phyloP scores from a whole-genome alignment of 2,888 invertebrate genomes.

The Microctonus aethiopoides region DNA sequence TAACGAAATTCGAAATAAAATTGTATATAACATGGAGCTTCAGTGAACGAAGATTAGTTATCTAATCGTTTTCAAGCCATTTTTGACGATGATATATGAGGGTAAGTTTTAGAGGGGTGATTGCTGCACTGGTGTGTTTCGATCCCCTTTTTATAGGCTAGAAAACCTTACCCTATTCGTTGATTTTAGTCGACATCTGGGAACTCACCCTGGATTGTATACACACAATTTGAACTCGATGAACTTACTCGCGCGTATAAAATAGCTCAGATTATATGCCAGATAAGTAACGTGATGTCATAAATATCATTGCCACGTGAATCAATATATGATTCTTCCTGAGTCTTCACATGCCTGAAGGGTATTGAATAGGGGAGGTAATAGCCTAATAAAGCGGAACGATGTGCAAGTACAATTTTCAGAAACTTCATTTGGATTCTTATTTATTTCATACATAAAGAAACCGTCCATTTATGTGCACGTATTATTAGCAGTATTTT shows the following conservation, averaged over 20 bases:
- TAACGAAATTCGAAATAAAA: constrained; percentile 32
- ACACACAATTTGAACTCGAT: constrained; percentile 9
- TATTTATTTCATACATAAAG: too few relatives aligned
- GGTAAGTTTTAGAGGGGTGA: constrained; percentile 14
- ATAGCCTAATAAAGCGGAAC: background rate
- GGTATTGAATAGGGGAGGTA: background rate
- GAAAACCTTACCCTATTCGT: constrained; percentile 9
- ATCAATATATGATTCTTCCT: constrained; percentile 17
- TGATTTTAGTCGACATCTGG: constrained; percentile 19
- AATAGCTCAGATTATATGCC: constrained; percentile 23
- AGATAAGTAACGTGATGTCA: constrained; percentile 28
- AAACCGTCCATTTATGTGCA: too few relatives aligned
- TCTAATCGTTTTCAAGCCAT: constrained; percentile 44
- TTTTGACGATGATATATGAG: constrained; percentile 25
- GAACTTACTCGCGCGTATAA: constrained; percentile 17
- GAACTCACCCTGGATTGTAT: background rate
- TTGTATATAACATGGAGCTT: constrained; percentile 18
- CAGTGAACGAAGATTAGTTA: constrained; percentile 42
- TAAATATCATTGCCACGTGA: constrained; percentile 26
- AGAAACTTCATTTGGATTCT: background rate
- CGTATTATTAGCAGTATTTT: too few relatives aligned
- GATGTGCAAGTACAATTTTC: background rate
- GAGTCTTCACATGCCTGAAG: background rate
- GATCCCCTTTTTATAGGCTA: constrained; percentile 25
- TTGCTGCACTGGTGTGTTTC: constrained; percentile 3